Conservation (phyloP, 2,113 vertebrate genomes). For the Prinia subflava region DNA sequence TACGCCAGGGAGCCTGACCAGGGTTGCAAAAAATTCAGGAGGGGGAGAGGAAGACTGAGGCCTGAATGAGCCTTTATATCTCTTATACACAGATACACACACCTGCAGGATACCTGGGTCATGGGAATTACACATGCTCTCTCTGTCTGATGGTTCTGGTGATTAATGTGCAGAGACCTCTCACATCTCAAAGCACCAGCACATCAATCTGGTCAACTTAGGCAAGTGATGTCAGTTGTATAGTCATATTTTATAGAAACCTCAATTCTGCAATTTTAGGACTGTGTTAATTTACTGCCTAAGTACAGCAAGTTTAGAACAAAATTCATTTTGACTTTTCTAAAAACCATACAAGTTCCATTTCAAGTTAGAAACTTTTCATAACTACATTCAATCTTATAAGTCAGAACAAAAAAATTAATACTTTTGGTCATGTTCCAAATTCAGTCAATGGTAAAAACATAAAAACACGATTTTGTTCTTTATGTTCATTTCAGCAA, state of each 20-base stretch:
- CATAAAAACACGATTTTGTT: background rate
- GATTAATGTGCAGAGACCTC: slow-evolving; percentile 12
- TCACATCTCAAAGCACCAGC: slow-evolving; percentile 18
- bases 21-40: background rate
- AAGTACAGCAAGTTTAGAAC: background rate
- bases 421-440: background rate
- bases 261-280: background rate
- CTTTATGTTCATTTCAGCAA: slow-evolving; percentile 3
- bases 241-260: background rate
- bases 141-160: background rate
- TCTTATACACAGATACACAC: background rate
- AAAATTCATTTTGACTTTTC: background rate
- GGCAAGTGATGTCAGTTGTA: background rate
- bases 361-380: background rate
- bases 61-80: background rate
- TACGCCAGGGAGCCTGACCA: background rate
- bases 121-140: slow-evolving; percentile 4
- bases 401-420: background rate
- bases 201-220: slow-evolving; percentile 35
- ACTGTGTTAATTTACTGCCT: background rate
- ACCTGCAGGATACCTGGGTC: background rate
- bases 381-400: background rate
- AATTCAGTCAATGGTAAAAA: background rate
- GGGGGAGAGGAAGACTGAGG: background rate
- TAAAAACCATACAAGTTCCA: background rate